These are phyloP conservation scores for Campodea augens DNA, from an alignment of 1,140 invertebrate genomes.

Conservation along the genomic window DNA sequence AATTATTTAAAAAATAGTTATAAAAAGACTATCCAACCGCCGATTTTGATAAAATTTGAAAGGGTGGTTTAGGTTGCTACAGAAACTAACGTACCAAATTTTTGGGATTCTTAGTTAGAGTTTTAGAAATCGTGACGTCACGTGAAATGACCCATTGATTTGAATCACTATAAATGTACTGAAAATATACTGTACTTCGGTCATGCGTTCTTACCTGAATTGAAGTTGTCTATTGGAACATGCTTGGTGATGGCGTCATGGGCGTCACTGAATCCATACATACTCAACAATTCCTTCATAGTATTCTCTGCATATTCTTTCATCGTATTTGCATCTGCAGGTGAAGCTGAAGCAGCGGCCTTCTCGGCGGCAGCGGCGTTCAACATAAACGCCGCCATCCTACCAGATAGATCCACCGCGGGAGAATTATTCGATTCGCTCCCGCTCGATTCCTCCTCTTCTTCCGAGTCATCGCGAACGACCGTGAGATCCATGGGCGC, in stretches of 20 bases:
- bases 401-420: constrained; percentile 1
- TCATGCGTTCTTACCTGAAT: constrained; percentile 25
- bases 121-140: no score
- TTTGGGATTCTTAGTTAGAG: no score
- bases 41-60: no score
- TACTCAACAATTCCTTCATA: constrained; percentile 49
- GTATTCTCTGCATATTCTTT: constrained; percentile 51
- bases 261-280: constrained; percentile 39
- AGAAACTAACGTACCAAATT: no score
- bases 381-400: constrained; percentile 3
- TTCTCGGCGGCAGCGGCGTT: background rate
- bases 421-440: background rate
- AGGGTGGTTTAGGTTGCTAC: no score
- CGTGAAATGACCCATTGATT: no score
- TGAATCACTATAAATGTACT: no score
- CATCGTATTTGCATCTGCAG: constrained; percentile 26
- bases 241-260: constrained; percentile 27
- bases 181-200: no score
- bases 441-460: background rate
- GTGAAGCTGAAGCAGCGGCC: constrained; percentile 8
- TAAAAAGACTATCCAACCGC: no score
- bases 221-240: constrained; percentile 26
- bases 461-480: constrained; percentile 8
- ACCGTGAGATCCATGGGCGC: constrained; percentile 10
- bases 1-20: no score